Base-by-base conservation (phyloP, 1,140 invertebrate genomes). In the Chymomyza costata region DNA sequence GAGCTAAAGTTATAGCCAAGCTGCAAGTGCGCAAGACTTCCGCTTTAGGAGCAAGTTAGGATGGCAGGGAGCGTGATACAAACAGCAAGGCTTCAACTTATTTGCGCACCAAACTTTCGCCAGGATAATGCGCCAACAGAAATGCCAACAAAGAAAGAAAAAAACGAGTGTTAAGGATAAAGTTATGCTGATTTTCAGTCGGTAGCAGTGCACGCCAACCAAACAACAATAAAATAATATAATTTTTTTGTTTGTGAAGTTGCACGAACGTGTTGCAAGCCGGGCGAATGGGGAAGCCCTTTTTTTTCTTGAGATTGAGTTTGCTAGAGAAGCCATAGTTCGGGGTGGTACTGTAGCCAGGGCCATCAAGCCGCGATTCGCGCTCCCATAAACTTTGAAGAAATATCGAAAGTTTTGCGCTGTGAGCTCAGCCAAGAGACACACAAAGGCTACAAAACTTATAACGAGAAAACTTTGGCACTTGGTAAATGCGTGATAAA, bases 391-490 rank as follows among this genome's bases (percentile, higher is more conserved):
- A 80, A 80, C 64, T 80, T 73, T 80, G 44, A 80, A 80, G 73
- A 76, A 80, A 80, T 80, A 80, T 80, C 67, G 73, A 80, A 80
- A 78, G 73, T 80, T 80, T 73, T 25, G 54, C 58, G 31, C 21
- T 6, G 6, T 34, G 32, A 34, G 32, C 13, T 10, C 40, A 43
- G 16, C 63, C 73, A 73, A 59, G 61, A 76, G 70, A 80, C 58
- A 67, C 39, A 80, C 67, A 84, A 82, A 83, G 76, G 71, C 81
- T 82, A 82, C 71, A 82, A 85, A 85, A 85, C 83, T 85, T 85
- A 85, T 85, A 85, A 85, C 83, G 83, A 85, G 83, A 85, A 85
- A 85, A 85, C 80, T 85, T 85, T 85, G 66, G 61, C 78, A 84
- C 82, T 84, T 82, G 82, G 73, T 74, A 80, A 81, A 81, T 71